phyloP scores from a whole-genome alignment of 30 jellyfish, hydroid and myxozoan genomes.

The Calvadosia cruxmelitensis region DNA sequence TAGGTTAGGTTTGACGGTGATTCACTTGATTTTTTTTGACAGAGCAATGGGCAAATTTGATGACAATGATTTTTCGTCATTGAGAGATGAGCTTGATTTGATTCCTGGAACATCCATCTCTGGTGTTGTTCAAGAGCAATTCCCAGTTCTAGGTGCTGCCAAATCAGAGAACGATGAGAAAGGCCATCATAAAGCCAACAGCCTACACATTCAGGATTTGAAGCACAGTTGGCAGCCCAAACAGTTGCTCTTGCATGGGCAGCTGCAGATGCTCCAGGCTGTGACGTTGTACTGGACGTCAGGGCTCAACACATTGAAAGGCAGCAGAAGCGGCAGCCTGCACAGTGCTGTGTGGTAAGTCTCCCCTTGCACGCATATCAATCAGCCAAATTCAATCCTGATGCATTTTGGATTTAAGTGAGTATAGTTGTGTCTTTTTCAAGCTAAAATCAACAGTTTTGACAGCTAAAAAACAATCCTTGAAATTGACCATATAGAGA shows the following conservation, averaged over 20 bases:
- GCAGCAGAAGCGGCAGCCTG: conserved; percentile 88
- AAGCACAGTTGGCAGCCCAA: conserved; percentile 30
- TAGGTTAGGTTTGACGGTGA: too few relatives aligned
- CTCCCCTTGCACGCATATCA: too few relatives aligned
- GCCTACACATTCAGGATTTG: conserved; percentile 16
- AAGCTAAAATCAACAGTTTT: too few relatives aligned
- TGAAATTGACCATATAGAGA: too few relatives aligned
- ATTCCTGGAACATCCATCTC: conserved; percentile 88
- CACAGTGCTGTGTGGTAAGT: conserved; percentile 94
- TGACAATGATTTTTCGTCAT: conserved; percentile 92
- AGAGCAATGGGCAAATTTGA: conserved; percentile 95
- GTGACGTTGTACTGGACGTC: conserved; percentile 93
- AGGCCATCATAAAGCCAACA: not conserved
- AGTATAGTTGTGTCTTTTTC: too few relatives aligned
- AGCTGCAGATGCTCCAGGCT: conserved; percentile 75
- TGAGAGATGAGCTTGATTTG: conserved; percentile 78
- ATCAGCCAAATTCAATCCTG: too few relatives aligned
- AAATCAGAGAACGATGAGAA: conserved; percentile 59
- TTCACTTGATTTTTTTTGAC: too few relatives aligned
- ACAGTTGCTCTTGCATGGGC: conserved; percentile 63
- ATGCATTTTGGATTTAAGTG: too few relatives aligned
- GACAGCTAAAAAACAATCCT: too few relatives aligned
- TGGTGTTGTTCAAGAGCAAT: conserved; percentile 80
- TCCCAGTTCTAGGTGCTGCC: conserved; percentile 91
- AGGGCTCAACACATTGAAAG: conserved; percentile 86